Evolutionary conservation across 1,140 invertebrate species (phyloP).

Genomic region (Mycetomoellerius zeteki): DNA sequence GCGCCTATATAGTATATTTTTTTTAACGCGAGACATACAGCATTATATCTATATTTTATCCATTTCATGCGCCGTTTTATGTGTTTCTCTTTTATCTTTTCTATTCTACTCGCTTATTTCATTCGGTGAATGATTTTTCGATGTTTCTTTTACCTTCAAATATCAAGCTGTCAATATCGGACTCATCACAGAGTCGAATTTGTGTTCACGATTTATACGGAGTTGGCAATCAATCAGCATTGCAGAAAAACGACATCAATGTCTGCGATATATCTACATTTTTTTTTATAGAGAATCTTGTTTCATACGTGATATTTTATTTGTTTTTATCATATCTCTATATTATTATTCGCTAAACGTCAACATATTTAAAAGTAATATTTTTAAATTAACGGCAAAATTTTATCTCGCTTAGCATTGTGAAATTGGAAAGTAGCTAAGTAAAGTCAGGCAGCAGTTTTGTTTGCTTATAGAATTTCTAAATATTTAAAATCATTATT

Average conservation of each 20-base stretch:
- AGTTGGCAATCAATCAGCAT: constrained; percentile 53
- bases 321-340: neutral
- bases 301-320: neutral
- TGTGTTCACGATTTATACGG: constrained; percentile 36
- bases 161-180: constrained; percentile 37
- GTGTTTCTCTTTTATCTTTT: constrained; percentile 16
- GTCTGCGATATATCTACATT: neutral
- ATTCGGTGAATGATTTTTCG: constrained; percentile 34
- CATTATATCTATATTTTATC: constrained; percentile 34
- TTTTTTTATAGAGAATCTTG: neutral
- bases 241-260: constrained; percentile 31
- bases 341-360: neutral
- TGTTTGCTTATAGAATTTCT: neutral
- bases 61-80: neutral
- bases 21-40: neutral
- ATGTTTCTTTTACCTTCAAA: constrained; percentile 26
- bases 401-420: neutral
- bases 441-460: neutral
- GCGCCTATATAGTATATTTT: neutral
- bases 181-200: constrained; percentile 44
- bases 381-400: neutral
- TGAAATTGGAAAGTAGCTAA: neutral
- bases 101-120: constrained; percentile 25
- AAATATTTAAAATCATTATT: constrained; percentile 2
- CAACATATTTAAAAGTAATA: constrained; percentile 3